phyloP scores from a whole-genome alignment of 2,888 invertebrate species.

The Drosophila heteroneura region DNA sequence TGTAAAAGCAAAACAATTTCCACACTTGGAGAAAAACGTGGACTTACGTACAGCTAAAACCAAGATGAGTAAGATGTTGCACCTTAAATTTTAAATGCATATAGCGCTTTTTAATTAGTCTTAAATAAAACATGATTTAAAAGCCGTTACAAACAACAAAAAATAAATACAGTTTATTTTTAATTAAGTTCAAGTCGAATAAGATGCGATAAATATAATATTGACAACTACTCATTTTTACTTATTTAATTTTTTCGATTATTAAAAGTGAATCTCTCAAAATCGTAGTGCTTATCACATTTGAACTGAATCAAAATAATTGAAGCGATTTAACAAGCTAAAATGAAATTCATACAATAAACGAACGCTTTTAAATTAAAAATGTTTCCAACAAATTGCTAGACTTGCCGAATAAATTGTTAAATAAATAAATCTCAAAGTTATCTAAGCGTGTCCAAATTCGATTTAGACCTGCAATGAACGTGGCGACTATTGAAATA shows the following conservation, averaged over 20 bases:
- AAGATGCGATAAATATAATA: not conserved
- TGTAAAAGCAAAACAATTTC: not conserved
- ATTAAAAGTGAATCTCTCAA: not conserved
- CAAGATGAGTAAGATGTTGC: not conserved
- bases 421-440: conserved; percentile 76
- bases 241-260: not conserved
- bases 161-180: not conserved
- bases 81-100: not conserved
- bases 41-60: not conserved
- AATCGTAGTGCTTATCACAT: not conserved
- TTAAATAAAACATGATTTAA: not conserved
- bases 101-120: not conserved
- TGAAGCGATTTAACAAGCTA: not conserved
- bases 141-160: not conserved
- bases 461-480: conserved; percentile 70
- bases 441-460: conserved; percentile 75
- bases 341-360: conserved; percentile 3
- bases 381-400: conserved; percentile 58
- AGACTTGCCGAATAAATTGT: conserved; percentile 57
- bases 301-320: not conserved
- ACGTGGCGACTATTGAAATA: conserved; percentile 37
- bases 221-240: not conserved
- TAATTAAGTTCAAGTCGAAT: not conserved
- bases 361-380: conserved; percentile 23
- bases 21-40: not conserved